Evolutionary conservation across 2,797 vertebrate genomes (phyloP), one percentile per base, ranked within the genome.

Genomic region (Vespertilio murinus): DNA sequence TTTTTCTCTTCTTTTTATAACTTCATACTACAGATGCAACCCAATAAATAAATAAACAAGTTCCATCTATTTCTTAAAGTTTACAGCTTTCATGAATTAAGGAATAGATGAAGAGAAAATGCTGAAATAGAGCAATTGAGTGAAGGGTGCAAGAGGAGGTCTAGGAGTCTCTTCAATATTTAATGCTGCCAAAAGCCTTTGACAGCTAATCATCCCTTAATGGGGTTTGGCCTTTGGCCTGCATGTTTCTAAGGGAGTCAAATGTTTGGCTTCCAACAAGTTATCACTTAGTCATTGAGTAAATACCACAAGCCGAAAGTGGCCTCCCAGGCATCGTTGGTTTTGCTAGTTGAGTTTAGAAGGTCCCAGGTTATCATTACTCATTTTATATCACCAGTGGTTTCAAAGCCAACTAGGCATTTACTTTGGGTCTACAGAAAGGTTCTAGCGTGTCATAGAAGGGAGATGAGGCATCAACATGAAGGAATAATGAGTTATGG

Each of bases 151-250:
- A 77, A 94, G 56, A 97, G 70, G 74, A 97, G 79, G 92, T 96
- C 95, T 97, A 97, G 98, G 95, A 98, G 94, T 84, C 79, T 90
- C 91, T 97, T 98, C 97, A 98, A 98, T 98, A 98, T 99, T 98
- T 98, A 92, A 99, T 98, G 97, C 97, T 65, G 90, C 94, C 95
- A 95, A 97, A 97, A 97, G 96, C 95, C 97, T 98, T 97, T 97
- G 96, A 97, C 97, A 97, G 97, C 98, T 98, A 98, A 98, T 98
- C 94, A 96, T 89, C 91, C 97, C 97, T 97, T 98, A 97, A 97
- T 97, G 95, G 91, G 42, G 33, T 86, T 97, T 97, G 92, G 83
- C 93, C 95, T 98, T 97, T 98, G 94, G 95, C 78, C 90, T 95
- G 22, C 28, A 8, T 95, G 61, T 96, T 98, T 98, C 95, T 92